Base-by-base conservation (phyloP, 2,888 invertebrate genomes). In the Lampropteryx suffumata region DNA sequence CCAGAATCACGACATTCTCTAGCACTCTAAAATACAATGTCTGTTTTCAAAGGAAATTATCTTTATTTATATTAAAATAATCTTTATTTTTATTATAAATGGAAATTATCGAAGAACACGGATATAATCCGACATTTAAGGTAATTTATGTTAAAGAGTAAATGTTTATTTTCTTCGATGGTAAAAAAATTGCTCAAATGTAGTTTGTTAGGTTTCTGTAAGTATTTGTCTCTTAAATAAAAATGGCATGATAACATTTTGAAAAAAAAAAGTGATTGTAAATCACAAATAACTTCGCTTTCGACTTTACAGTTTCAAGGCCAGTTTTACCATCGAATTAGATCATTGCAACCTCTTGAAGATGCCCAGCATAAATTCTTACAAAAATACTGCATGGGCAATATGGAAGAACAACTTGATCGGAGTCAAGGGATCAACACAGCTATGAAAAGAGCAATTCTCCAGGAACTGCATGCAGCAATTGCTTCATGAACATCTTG, bases 1-100 rank as follows among this genome's bases (percentile, higher is more conserved):
- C 42, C 35, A 50, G 64, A 68, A 58, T 69, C 66, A 24, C 56
- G 28, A 35, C 63, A 66, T 42, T 68, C 69, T 52, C 65, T 73
- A 56, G 54, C 59, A 69, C 68, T 27, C 65, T 67, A 39, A 45
- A 70, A 64, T 70, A 67, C 41, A 69, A 69, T 12, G 62, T 59
- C 34, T 69, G 66, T 49, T 71, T 72, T 40, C 68, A 70, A 58
- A 72, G 71, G 65, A 71, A 27, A 58, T 58, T 59, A 59, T 61
- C 55, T n/a, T n/a, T n/a, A n/a, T n/a, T n/a, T n/a, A n/a, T n/a
- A n/a, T n/a, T n/a, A n/a, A n/a, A n/a, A n/a, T n/a, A n/a, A n/a
- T n/a, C n/a, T n/a, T n/a, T n/a, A n/a, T n/a, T n/a, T n/a, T n/a
- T n/a, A n/a, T n/a, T n/a, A n/a, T n/a, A n/a, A n/a, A n/a, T n/a